Base-by-base conservation (phyloP, 2,113 vertebrate species). In the Salvator merianae region DNA sequence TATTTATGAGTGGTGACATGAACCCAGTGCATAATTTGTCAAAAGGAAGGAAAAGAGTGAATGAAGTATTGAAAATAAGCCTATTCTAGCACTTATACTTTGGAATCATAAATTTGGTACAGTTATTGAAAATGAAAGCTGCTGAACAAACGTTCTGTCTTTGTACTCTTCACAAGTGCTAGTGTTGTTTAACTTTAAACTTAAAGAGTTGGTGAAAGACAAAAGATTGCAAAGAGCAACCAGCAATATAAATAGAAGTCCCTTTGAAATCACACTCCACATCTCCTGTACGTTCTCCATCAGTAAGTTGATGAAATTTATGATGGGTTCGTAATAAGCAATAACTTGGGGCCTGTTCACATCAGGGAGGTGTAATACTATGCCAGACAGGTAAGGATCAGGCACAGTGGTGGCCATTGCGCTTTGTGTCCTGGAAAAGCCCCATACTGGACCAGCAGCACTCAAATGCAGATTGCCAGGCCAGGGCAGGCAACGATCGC, bases 11-110 rank as follows among this genome's bases (percentile, higher is more conserved):
- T 47, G 77, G 36, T 77, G 53, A 4, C 32, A 10, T 72, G 34
- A 77, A 77, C 65, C 32, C 66, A 63, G 69, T 38, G 13, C n/a
- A 26, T 63, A 40, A 24, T n/a, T 71, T 71, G 40, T 87, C 68
- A 78, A 70, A 81, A 78, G 40, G 32, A 72, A 66, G 18, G 53
- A 78, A 77, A 77, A 82, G 7, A 71, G n/a, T 36, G 10, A 24
- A 12, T 65, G 34, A 65, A 73, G 82, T 78, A 32, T 9, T 72
- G 55, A 86, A 47, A 86, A 83, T 73, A 62, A 43, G 53, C 81
- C 66, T 50, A 38, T 63, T 65, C 24, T 65, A 78, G 32, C 4
- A 73, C 82, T 69, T 59, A 7, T 70, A 50, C 38, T 53, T 77
- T 24, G 18, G n/a, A 82, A 72, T 72, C 63, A 77, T 36, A 55